Conservation (phyloP, 2,888 invertebrate genomes). For the Eristalinus sepulchralis region DNA sequence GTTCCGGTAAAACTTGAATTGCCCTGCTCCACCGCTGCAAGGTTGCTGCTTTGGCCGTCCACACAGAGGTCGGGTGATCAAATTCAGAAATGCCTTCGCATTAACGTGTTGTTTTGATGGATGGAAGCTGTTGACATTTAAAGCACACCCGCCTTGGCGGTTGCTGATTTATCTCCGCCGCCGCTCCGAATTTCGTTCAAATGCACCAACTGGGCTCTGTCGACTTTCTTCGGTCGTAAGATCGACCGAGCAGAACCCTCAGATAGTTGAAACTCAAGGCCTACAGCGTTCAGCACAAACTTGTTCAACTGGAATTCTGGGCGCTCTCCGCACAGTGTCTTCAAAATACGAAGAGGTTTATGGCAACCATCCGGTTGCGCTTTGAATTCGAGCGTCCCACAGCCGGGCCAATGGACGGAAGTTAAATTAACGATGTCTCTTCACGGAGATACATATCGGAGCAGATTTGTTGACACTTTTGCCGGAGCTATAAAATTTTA, state of each 20-base stretch:
- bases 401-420: background rate
- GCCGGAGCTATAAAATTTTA: background rate
- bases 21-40: background rate
- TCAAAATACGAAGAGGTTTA: background rate
- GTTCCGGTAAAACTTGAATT: background rate
- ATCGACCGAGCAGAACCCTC: background rate
- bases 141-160: background rate
- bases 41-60: background rate
- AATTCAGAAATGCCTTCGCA: background rate
- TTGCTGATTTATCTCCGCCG: background rate
- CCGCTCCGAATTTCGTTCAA: background rate
- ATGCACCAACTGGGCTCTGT: background rate
- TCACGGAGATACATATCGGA: background rate
- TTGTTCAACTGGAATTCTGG: background rate
- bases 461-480: slow-evolving; percentile 19
- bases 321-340: background rate
- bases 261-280: background rate
- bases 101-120: background rate
- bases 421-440: background rate
- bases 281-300: background rate
- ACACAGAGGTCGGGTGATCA: background rate
- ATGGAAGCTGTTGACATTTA: background rate
- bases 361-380: background rate
- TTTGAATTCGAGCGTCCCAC: background rate
- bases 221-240: background rate